Conservation (phyloP, 2,888 invertebrate genomes). For the Leptarthrus brevirostris region DNA sequence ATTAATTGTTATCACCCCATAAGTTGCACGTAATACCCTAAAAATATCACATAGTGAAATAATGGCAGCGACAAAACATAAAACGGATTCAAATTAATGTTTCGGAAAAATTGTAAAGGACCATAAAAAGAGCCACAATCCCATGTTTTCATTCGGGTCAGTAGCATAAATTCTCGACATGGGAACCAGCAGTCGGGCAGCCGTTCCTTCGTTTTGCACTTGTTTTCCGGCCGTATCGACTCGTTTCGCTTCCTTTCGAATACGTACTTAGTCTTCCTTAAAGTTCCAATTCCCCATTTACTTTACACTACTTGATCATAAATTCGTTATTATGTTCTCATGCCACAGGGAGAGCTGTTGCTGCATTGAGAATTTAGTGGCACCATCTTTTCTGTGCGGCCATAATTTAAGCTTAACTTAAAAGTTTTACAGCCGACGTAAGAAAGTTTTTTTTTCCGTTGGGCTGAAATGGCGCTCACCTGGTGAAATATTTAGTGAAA, state of each 20-base stretch:
- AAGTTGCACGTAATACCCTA: conserved; percentile 42
- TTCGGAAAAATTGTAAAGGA: conserved; percentile 49
- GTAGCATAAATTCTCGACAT: conserved; percentile 44
- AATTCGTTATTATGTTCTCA: conserved; percentile 40
- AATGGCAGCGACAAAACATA: conserved; percentile 50
- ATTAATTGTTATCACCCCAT: conserved; percentile 48
- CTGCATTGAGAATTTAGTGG: conserved; percentile 25
- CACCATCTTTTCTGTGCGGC: conserved; percentile 43
- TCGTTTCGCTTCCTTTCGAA: conserved; percentile 39
- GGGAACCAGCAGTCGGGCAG: conserved; percentile 27
- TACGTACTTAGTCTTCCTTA: conserved; percentile 26
- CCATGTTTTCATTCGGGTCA: conserved; percentile 49
- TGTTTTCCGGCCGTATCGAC: conserved; percentile 44
- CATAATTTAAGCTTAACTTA: conserved; percentile 44
- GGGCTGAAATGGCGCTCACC: conserved; percentile 29
- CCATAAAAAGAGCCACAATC: conserved; percentile 50
- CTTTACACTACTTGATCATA: conserved; percentile 42
- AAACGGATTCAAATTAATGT: conserved; percentile 50
- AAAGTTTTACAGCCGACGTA: conserved; percentile 14
- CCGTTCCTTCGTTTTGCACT: conserved; percentile 6
- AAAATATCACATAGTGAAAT: conserved; percentile 40
- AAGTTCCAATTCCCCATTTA: conserved; percentile 42
- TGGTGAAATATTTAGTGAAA: conserved; percentile 49
- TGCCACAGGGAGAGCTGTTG: conserved; percentile 31
- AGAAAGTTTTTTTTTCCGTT: not conserved